Conservation (phyloP, 2,113 vertebrate species). For the Trachemys scripta region DNA sequence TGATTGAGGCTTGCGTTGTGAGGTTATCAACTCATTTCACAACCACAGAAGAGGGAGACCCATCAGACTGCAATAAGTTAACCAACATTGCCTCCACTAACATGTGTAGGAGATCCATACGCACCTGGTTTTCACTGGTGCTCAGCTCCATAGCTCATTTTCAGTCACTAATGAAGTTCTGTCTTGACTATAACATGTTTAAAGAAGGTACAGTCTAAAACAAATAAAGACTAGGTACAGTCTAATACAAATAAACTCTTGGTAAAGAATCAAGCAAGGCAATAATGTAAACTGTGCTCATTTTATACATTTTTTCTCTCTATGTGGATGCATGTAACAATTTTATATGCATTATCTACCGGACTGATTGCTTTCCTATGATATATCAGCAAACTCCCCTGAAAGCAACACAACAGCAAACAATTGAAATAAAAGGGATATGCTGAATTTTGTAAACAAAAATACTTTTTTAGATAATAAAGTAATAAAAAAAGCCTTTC, state of each 20-base stretch:
- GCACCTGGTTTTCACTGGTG: background rate
- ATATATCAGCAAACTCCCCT: background rate
- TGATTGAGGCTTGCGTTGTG: background rate
- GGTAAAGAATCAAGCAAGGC: background rate
- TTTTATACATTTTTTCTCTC: background rate
- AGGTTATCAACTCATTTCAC: background rate
- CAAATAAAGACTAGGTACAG: background rate
- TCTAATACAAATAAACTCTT: background rate
- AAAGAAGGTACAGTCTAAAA: background rate
- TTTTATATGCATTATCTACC: background rate
- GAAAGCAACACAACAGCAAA: background rate
- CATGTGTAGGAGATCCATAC: background rate
- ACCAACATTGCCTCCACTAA: background rate
- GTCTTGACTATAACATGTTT: background rate
- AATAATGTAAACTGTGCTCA: background rate
- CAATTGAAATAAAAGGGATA: background rate
- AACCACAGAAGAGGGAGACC: background rate
- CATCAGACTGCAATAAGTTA: background rate
- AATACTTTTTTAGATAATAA: background rate
- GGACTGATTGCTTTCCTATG: background rate
- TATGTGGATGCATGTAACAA: background rate
- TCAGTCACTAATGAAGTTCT: background rate
- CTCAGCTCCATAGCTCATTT: rapidly evolving
- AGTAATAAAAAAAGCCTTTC: background rate
- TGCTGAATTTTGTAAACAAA: background rate